phyloP scores from a whole-genome alignment of 2,113 vertebrate genomes.

The Isichthys henryi region DNA sequence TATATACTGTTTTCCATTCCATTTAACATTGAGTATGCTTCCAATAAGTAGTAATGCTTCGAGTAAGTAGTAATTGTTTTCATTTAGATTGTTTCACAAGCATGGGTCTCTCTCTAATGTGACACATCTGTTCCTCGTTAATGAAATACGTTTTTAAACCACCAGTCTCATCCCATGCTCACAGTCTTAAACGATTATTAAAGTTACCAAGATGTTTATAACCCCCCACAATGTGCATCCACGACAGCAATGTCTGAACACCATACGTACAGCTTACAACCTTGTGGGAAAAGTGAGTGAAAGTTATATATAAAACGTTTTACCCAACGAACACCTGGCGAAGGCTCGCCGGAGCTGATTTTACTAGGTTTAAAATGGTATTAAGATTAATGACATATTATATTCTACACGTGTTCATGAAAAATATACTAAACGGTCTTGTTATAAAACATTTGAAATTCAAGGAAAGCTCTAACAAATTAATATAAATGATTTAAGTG shows the following conservation, averaged over 20 bases:
- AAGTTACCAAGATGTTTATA: background rate
- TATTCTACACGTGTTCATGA: background rate
- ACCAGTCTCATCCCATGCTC: slow-evolving; percentile 43
- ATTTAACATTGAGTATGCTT: background rate
- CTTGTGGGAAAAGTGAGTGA: background rate
- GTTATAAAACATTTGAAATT: background rate
- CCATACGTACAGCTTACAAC: background rate
- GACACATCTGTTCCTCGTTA: slow-evolving; percentile 53
- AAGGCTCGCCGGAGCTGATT: background rate
- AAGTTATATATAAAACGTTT: background rate
- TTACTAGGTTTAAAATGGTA: background rate
- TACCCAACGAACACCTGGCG: background rate
- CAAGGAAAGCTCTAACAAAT: background rate
- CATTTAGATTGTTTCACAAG: slow-evolving; percentile 41
- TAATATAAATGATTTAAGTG: background rate
- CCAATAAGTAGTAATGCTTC: background rate
- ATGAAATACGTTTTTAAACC: slow-evolving; percentile 45
- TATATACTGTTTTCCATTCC: background rate
- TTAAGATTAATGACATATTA: background rate
- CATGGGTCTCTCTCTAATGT: slow-evolving; percentile 36
- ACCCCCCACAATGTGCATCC: background rate
- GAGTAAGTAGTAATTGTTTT: slow-evolving; percentile 33
- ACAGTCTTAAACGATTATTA: slow-evolving; percentile 53
- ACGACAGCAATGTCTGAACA: background rate
- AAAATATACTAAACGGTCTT: background rate